Percentiles rank a stretch among this genome's conserved stretches.
Evolutionary conservation across 2,888 invertebrate species (phyloP).

Genomic region (Psylliodes chrysocephalus): DNA sequence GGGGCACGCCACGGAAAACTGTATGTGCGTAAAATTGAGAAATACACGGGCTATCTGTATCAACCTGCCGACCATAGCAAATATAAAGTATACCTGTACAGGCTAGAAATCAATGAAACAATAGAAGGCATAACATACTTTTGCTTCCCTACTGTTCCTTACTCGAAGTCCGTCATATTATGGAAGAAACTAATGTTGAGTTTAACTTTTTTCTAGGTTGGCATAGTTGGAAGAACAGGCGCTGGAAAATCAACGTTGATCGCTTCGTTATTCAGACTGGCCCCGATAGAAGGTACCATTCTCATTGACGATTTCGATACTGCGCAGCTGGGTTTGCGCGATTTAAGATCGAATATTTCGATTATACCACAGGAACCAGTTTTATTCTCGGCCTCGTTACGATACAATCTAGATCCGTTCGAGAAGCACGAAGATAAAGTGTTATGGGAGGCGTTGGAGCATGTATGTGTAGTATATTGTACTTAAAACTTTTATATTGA

Average conservation of each 20-base stretch:
- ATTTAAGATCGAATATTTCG: conserved; percentile 82
- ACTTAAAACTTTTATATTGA: too few relatives aligned
- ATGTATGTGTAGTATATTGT: conserved; percentile 57
- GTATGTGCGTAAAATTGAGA: too few relatives aligned
- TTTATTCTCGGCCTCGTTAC: conserved; percentile 83
- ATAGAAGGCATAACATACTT: too few relatives aligned
- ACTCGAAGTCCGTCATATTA: too few relatives aligned
- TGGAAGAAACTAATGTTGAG: too few relatives aligned
- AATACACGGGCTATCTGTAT: too few relatives aligned
- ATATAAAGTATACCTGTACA: too few relatives aligned
- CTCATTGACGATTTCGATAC: conserved; percentile 80
- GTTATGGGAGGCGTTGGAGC: conserved; percentile 81
- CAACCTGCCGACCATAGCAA: too few relatives aligned
- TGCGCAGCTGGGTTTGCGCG: conserved; percentile 76
- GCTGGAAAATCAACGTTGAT: conserved; percentile 87
- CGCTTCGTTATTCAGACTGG: conserved; percentile 83
- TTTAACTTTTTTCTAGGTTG: conserved; percentile 73
- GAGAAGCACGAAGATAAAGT: conserved; percentile 76
- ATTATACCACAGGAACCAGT: conserved; percentile 88
- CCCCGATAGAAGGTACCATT: conserved; percentile 80
- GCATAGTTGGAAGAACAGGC: conserved; percentile 88
- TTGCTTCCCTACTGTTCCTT: too few relatives aligned
- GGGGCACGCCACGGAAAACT: too few relatives aligned
- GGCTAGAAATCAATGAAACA: too few relatives aligned
- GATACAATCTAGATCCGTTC: conserved; percentile 88